A percentile compares a stretch with the other conserved stretches of the same genome.
phyloP scores from a whole-genome alignment of 2,888 invertebrate species.

The Melangyna quadrimaculata region DNA sequence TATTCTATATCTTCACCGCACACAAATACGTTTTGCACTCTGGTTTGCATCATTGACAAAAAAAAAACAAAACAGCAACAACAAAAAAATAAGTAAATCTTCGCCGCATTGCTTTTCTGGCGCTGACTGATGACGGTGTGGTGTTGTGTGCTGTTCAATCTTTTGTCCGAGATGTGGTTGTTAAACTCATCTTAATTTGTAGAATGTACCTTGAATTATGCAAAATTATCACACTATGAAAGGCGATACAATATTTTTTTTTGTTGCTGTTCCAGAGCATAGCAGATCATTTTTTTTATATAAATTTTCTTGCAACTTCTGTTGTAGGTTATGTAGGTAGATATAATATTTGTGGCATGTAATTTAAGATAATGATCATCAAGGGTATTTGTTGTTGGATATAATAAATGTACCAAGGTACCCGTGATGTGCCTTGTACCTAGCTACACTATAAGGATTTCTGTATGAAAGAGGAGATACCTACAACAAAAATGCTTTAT shows the following conservation, averaged over 20 bases:
- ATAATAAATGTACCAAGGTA: neutral
- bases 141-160: slow-evolving; percentile 13
- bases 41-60: slow-evolving; percentile 54
- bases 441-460: no score
- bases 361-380: slow-evolving; percentile 64
- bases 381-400: slow-evolving; percentile 2
- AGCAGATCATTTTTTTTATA: neutral
- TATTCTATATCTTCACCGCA: slow-evolving; percentile 11
- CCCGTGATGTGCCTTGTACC: neutral
- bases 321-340: no score
- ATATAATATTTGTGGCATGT: slow-evolving; percentile 43
- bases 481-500: neutral
- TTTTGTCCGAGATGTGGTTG: slow-evolving; percentile 52
- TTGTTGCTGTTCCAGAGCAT: neutral
- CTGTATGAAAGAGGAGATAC: neutral
- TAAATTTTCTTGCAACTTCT: neutral
- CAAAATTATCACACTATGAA: slow-evolving; percentile 50
- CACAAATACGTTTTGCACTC: neutral
- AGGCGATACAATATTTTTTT: slow-evolving; percentile 32
- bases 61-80: no score
- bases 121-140: neutral
- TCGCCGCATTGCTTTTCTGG: neutral
- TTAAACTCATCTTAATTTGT: slow-evolving; percentile 56
- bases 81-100: neutral
- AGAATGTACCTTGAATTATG: slow-evolving; percentile 50